phyloP scores from a whole-genome alignment of 2,113 vertebrate genomes.

The Prolemur simus region DNA sequence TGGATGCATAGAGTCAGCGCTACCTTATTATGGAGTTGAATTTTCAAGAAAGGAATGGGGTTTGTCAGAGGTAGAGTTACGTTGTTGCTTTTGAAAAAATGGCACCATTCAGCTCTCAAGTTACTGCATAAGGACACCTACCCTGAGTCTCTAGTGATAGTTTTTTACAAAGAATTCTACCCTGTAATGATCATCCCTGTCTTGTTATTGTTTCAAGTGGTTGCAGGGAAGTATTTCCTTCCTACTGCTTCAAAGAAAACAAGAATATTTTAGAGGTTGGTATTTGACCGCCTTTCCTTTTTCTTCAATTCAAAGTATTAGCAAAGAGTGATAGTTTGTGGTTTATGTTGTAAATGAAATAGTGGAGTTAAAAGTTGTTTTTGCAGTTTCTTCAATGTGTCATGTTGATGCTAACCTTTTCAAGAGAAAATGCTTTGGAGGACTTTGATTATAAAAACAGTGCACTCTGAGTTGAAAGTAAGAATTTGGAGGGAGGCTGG shows the following conservation, averaged over 20 bases:
- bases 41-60: not conserved
- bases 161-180: slow-evolving; percentile 75
- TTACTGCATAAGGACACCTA: not conserved
- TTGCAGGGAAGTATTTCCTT: slow-evolving; percentile 74
- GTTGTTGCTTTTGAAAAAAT: not conserved
- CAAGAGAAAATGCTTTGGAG: slow-evolving; percentile 75
- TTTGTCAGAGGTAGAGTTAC: not conserved
- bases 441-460: slow-evolving; percentile 71
- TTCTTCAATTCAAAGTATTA: slow-evolving; percentile 53
- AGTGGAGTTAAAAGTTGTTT: slow-evolving; percentile 64
- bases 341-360: slow-evolving; percentile 68
- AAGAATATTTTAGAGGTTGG: slow-evolving; percentile 66
- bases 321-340: slow-evolving; percentile 65
- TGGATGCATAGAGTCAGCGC: not conserved
- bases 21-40: not conserved
- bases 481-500: not conserved
- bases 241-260: slow-evolving; percentile 76
- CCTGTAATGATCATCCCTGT: slow-evolving; percentile 70
- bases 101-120: not conserved
- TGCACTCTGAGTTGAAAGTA: slow-evolving; percentile 48
- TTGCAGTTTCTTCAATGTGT: slow-evolving; percentile 64
- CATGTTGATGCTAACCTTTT: slow-evolving; percentile 75
- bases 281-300: slow-evolving; percentile 70
- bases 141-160: slow-evolving; percentile 58
- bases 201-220: slow-evolving; percentile 75